Percentiles rank a stretch among this genome's conserved stretches.
Evolutionary conservation across 2,113 vertebrate genomes (phyloP).

Genomic region (Actenoides lindsayi): DNA sequence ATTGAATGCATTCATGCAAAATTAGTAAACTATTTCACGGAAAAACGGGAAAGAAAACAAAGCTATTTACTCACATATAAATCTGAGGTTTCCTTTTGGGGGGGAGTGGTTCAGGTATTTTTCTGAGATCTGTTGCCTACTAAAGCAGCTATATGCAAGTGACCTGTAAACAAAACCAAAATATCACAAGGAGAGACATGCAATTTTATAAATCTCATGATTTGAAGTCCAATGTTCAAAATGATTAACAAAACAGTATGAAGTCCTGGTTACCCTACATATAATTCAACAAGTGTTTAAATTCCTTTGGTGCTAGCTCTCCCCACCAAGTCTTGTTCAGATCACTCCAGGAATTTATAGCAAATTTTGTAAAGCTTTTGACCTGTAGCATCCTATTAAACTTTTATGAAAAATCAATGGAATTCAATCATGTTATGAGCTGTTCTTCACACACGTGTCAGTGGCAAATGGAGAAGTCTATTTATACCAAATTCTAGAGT

Average conservation of each 20-base stretch:
- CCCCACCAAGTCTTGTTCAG: slow-evolving; percentile 32
- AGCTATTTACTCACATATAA: background rate
- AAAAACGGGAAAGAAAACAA: background rate
- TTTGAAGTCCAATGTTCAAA: background rate
- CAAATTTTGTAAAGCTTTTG: slow-evolving; percentile 75
- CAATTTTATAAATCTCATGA: background rate
- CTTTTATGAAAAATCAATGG: slow-evolving; percentile 81
- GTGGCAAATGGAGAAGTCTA: slow-evolving; percentile 30
- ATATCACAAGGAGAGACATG: background rate
- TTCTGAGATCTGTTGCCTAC: background rate
- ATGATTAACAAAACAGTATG: background rate
- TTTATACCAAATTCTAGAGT: slow-evolving; percentile 27
- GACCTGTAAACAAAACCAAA: background rate
- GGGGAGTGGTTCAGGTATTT: background rate
- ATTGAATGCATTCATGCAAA: background rate
- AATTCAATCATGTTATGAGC: slow-evolving; percentile 56
- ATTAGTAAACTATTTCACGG: background rate
- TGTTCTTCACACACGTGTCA: slow-evolving; percentile 61
- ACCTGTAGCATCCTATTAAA: slow-evolving; percentile 76
- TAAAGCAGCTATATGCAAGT: background rate
- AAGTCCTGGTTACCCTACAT: background rate
- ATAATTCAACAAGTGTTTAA: background rate
- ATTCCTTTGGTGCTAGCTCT: slow-evolving; percentile 30
- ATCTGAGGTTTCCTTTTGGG: background rate
- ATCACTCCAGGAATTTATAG: slow-evolving; percentile 66